Percentiles rank a stretch among this genome's conserved stretches.
phyloP scores from a whole-genome alignment of 2,888 invertebrate genomes.

The Augiades crinisus region DNA sequence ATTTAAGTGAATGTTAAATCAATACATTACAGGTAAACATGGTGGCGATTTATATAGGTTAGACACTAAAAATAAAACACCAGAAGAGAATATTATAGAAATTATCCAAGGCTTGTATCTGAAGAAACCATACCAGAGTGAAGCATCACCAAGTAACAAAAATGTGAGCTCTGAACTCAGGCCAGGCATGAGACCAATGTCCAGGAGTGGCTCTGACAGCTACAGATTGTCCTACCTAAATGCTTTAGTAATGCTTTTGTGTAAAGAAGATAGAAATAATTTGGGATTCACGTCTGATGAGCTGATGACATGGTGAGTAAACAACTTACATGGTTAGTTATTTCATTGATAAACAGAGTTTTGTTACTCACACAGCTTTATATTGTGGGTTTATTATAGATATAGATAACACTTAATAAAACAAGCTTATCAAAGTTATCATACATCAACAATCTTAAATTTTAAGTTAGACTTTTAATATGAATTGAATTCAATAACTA shows the following conservation, averaged over 20 bases:
- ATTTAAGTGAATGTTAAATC: conserved; percentile 11
- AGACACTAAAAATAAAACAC: conserved; percentile 80
- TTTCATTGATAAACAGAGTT: neutral
- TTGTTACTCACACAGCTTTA: neutral
- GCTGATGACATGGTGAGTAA: conserved; percentile 80
- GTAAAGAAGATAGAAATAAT: conserved; percentile 82
- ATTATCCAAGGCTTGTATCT: conserved; percentile 83
- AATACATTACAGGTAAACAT: conserved; percentile 67
- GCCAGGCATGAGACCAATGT: conserved; percentile 80
- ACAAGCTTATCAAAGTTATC: too few relatives aligned
- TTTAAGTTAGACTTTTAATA: too few relatives aligned
- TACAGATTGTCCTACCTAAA: conserved; percentile 93
- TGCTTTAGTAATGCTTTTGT: conserved; percentile 90
- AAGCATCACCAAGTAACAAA: conserved; percentile 62
- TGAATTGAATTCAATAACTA: too few relatives aligned
- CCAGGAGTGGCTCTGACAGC: conserved; percentile 86
- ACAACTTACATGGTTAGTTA: neutral
- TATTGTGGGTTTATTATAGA: too few relatives aligned
- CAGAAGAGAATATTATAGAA: conserved; percentile 84
- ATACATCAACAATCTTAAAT: too few relatives aligned
- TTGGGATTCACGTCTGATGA: conserved; percentile 90
- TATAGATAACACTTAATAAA: too few relatives aligned
- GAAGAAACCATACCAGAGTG: conserved; percentile 62
- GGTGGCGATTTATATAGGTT: conserved; percentile 85
- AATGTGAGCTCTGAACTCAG: conserved; percentile 63